Conservation (phyloP, 2,888 invertebrate genomes). For the Drosophila meridiana region DNA sequence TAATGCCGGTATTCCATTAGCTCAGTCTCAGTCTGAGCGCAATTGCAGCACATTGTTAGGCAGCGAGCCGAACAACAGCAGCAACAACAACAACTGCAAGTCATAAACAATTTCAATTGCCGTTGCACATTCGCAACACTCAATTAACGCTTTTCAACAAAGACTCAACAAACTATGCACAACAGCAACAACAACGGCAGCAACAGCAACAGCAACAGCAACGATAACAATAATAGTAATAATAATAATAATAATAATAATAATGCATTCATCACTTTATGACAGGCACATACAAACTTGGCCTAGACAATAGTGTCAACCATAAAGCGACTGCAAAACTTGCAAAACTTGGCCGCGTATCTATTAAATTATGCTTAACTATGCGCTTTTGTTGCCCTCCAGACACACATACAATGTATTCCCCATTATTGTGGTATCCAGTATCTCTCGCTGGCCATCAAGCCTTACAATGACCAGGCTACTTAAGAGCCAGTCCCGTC, state of each 20-base stretch:
- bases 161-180: conserved; percentile 60
- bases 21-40: conserved; percentile 27
- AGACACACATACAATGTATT: conserved; percentile 35
- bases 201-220: conserved; percentile 26
- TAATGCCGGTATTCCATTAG: conserved; percentile 58
- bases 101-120: conserved; percentile 80
- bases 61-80: conserved; percentile 9
- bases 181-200: conserved; percentile 27
- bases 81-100: conserved; percentile 66
- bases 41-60: conserved; percentile 69
- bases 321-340: conserved; percentile 67
- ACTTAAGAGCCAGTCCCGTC: conserved; percentile 45
- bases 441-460: conserved; percentile 31
- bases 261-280: conserved; percentile 79
- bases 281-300: conserved; percentile 76
- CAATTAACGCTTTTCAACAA: conserved; percentile 80
- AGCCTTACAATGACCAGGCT: conserved; percentile 63
- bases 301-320: conserved; percentile 79
- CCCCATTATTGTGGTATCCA: conserved; percentile 21
- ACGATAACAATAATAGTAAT: conserved; percentile 39
- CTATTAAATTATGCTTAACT: conserved; percentile 81
- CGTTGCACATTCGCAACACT: conserved; percentile 79
- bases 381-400: conserved; percentile 68
- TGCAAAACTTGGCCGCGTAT: conserved; percentile 63
- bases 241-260: conserved; percentile 69